A percentile compares a stretch with the other conserved stretches of the same genome.
phyloP scores from a whole-genome alignment of 2,888 invertebrate species.

The Caenorhabditis sp. region DNA sequence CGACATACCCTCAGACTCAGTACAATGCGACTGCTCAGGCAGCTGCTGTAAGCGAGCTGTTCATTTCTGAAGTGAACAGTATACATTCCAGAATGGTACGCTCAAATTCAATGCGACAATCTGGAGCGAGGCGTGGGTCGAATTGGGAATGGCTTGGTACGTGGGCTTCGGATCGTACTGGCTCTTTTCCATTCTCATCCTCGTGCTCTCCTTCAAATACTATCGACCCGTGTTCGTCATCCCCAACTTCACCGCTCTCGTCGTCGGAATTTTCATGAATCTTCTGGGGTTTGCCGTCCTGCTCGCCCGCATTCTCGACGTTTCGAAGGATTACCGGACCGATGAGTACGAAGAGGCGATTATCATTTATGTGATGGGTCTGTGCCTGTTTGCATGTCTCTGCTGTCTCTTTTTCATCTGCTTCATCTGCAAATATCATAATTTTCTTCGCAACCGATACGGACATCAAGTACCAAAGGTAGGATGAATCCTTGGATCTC shows the following conservation, averaged over 20 bases:
- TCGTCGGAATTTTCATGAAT: conserved; percentile 71
- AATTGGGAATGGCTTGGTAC: conserved; percentile 72
- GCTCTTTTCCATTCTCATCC: conserved; percentile 70
- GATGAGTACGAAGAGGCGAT: conserved; percentile 66
- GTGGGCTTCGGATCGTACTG: conserved; percentile 70
- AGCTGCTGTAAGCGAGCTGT: conserved; percentile 19
- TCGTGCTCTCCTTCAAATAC: conserved; percentile 72
- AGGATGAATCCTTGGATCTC: background rate
- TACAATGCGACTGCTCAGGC: conserved; percentile 65
- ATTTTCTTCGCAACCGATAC: conserved; percentile 64
- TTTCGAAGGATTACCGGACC: conserved; percentile 66
- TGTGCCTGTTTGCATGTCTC: conserved; percentile 65
- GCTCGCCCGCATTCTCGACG: conserved; percentile 60
- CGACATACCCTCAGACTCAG: conserved; percentile 49
- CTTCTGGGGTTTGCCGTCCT: conserved; percentile 69
- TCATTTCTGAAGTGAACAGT: background rate
- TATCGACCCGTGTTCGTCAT: conserved; percentile 73
- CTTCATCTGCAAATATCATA: conserved; percentile 66
- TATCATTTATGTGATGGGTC: conserved; percentile 65
- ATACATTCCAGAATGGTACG: conserved; percentile 51
- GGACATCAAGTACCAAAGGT: conserved; percentile 70
- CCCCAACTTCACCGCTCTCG: conserved; percentile 71
- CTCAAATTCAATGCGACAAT: conserved; percentile 61
- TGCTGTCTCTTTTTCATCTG: conserved; percentile 65
- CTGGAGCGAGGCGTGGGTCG: conserved; percentile 71